Percentiles rank a stretch among this genome's conserved stretches.
These are phyloP conservation scores for Eilema caniola DNA, from an alignment of 2,888 invertebrate species.

Conservation along the genomic window DNA sequence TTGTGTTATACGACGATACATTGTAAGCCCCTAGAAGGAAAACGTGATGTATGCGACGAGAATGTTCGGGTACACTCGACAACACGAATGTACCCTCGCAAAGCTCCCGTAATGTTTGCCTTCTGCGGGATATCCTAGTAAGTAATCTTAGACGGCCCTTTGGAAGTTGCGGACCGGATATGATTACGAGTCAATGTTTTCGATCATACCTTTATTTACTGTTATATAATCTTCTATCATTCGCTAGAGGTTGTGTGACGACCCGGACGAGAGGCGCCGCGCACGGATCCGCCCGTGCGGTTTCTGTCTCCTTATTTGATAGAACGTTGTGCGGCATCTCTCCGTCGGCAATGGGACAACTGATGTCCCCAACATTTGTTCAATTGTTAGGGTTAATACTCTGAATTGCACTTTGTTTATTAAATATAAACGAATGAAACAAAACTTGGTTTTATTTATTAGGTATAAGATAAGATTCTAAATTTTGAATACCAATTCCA, in stretches of 20 bases:
- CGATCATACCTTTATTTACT: slow-evolving; percentile 67
- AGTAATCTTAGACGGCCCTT: slow-evolving; percentile 75
- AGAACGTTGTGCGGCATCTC: slow-evolving; percentile 65
- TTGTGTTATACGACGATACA: slow-evolving; percentile 67
- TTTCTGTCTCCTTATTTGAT: slow-evolving; percentile 55
- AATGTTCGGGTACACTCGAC: slow-evolving; percentile 76
- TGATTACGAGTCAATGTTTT: slow-evolving; percentile 74
- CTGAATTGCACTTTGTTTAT: slow-evolving; percentile 88
- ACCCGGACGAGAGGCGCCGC: slow-evolving; percentile 69
- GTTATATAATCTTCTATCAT: slow-evolving; percentile 73
- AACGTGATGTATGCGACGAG: slow-evolving; percentile 69
- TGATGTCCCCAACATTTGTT: slow-evolving; percentile 81
- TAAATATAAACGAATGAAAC: slow-evolving; percentile 87
- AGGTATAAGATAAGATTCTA: not conserved
- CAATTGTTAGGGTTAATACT: slow-evolving; percentile 86
- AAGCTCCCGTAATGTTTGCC: slow-evolving; percentile 75
- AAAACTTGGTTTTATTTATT: slow-evolving; percentile 62
- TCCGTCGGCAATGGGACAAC: slow-evolving; percentile 71
- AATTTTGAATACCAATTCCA: not conserved
- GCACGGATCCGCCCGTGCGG: slow-evolving; percentile 45
- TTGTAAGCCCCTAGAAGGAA: slow-evolving; percentile 77
- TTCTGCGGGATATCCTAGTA: slow-evolving; percentile 66
- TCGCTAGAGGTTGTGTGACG: slow-evolving; percentile 74
- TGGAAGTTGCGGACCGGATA: slow-evolving; percentile 84
- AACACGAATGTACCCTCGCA: slow-evolving; percentile 76